These are phyloP conservation scores for Parauchenoglanis ngamensis DNA, from an alignment of 2,797 vertebrate species.

Conservation along the genomic window DNA sequence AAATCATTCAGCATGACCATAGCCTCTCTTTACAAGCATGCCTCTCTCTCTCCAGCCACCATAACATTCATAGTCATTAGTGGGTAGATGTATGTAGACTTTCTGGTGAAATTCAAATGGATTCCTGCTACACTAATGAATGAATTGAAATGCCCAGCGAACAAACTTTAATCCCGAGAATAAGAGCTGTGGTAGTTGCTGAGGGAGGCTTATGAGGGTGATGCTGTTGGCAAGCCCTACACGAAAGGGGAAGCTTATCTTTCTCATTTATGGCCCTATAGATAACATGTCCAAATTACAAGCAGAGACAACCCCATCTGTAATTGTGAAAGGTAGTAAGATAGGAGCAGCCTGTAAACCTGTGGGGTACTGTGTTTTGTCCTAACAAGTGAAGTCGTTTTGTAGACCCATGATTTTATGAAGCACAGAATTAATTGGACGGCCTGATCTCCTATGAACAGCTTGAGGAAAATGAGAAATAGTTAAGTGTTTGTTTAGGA, in stretches of 20 bases:
- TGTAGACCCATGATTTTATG: constrained; percentile 24
- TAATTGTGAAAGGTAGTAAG: neutral
- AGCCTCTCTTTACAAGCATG: constrained; percentile 12
- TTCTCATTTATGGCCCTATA: constrained; percentile 18
- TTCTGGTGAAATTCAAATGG: constrained; percentile 29
- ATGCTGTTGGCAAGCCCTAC: neutral
- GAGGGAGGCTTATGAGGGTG: neutral
- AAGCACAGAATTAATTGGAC: constrained; percentile 25
- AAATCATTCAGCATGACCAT: constrained; percentile 31
- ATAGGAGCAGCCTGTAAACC: neutral
- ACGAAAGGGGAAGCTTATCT: neutral
- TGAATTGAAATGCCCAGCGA: constrained; percentile 25
- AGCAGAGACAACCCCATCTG: neutral
- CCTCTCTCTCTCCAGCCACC: neutral
- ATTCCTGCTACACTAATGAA: constrained; percentile 66
- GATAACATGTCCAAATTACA: neutral
- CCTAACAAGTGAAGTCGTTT: neutral
- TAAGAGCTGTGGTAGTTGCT: neutral
- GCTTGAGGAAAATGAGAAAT: constrained; percentile 13
- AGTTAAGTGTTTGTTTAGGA: constrained; percentile 7
- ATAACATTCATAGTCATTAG: constrained; percentile 34
- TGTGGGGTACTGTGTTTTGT: neutral
- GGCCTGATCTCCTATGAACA: neutral
- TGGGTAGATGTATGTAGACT: constrained; percentile 13
- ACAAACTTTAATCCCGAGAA: neutral